Conservation (phyloP, 2,888 invertebrate genomes). For the Neoitamus cyanurus region DNA sequence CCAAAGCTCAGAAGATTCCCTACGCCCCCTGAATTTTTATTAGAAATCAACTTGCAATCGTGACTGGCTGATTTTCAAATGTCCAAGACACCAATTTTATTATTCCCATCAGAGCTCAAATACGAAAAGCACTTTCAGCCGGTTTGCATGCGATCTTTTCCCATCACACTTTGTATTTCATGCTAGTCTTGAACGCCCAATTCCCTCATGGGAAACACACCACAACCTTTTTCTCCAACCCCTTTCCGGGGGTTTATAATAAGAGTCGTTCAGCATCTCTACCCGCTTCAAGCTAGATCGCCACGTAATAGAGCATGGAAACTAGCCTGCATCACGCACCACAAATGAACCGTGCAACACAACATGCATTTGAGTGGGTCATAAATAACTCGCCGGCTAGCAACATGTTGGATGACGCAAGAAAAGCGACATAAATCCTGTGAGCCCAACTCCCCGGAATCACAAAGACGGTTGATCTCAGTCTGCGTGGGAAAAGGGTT, state of each 20-base stretch:
- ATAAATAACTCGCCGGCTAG: slow-evolving; percentile 26
- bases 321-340: slow-evolving; percentile 37
- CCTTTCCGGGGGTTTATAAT: slow-evolving; percentile 1
- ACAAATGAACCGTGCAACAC: slow-evolving; percentile 36
- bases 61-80: too few relatives aligned
- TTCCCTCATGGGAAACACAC: neutral
- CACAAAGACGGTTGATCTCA: neutral
- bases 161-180: too few relatives aligned
- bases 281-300: neutral
- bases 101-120: too few relatives aligned
- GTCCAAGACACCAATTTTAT: too few relatives aligned
- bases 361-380: slow-evolving; percentile 37
- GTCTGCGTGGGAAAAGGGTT: slow-evolving; percentile 43
- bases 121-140: too few relatives aligned
- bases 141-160: too few relatives aligned
- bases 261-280: neutral
- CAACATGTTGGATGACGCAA: slow-evolving; percentile 41
- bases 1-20: too few relatives aligned
- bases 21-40: too few relatives aligned
- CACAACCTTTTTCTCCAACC: neutral
- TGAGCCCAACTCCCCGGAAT: neutral
- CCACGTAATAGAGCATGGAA: neutral
- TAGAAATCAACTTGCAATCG: too few relatives aligned
- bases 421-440: neutral
- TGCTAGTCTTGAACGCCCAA: too few relatives aligned